Base-by-base conservation (phyloP, 2,888 invertebrate genomes). In the Synergus japonicus region DNA sequence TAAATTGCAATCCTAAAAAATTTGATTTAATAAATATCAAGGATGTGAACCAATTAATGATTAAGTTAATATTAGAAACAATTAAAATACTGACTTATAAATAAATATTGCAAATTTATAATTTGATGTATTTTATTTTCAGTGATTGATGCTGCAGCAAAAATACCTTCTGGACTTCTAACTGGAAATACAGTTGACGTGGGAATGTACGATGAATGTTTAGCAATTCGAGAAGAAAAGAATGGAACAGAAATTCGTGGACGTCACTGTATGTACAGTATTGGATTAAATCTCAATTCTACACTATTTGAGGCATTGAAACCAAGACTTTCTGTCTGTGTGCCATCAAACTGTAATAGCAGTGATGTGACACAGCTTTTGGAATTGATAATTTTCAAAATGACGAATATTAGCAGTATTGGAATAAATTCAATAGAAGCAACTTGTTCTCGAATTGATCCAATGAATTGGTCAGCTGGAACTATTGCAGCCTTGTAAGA, bases 171-270 rank as follows among this genome's bases (percentile, higher is more conserved):
- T 10, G 93, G 93, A 4, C 82, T 93, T 18, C 84, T 93, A 7
- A 81, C 87, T 13, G 93, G 93, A 0, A 93, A 93, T 83, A 81
- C 91, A 9, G 88, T 91, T 22, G 92, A 93, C 80, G 87, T 92
- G 44, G 93, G 94, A 12, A 92, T 92, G 81, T 93, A 90, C 86
- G 91, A 92, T 77, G 92, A 93, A 86, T 93, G 93, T 83, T 41
- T 83, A 7, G 67, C 58, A 0, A 79, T 91, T 1, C 77, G 84
- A 37, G 86, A 87, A 37, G 80, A 81, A 58, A 83, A 77, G 63
- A 79, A 86, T 2, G 87, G 88, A 1, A 88, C 88, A 1, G 82
- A 85, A 9, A 91, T 93, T 77, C 85, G 78, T 13, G 93, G 93
- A n/a, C 90, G 92, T 81, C 91, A 93, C 80, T 93, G 93, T 83